Evolutionary conservation across 2,797 vertebrate species (phyloP), one percentile per base, ranked within the genome.

Genomic region (Takifugu ocellatus): DNA sequence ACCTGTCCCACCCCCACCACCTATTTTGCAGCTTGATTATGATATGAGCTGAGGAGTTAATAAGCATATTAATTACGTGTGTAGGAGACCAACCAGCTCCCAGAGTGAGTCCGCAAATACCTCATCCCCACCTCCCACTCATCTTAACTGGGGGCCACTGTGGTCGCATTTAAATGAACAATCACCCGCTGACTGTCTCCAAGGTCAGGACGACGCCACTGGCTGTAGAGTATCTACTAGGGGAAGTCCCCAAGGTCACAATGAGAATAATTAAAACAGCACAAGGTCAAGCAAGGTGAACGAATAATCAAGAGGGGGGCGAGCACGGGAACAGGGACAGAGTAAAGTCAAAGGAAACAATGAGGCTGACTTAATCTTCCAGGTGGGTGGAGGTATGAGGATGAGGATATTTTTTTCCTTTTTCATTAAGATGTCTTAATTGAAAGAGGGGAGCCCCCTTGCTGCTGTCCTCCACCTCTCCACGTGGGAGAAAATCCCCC

Each of bases 11-110:
- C 72, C 70, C 60, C 71, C 74, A 46, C 75, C 51, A 25, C 56
- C 47, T 70, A 59, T 60, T 66, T 66, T 9, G 8, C 54, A 52
- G 54, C 70, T 68, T 75, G 74, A 81, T 84, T 50, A 70, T 74
- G 69, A 82, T 82, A 71, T 62, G 74, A 78, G 80, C 72, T 44
- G 72, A 79, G 73, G 76, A 85, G 78, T 83, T 87, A 86, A 87
- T 87, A 81, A 79, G 79, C 58, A 64, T 85, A 80, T 84, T 89
- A 87, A 89, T 87, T 84, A 86, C 81, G 81, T 79, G 77, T 67
- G 82, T 65, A 70, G 77, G 75, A 85, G 83, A 78, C 72, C 76
- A 83, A 79, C 54, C 68, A 51, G 55, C 74, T 83, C 80, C 79
- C 78, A 65, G 65, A 65, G 74, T 43, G 44, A 75, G 25, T 24